phyloP scores from a whole-genome alignment of 2,113 vertebrate species.

The Cettia cetti region DNA sequence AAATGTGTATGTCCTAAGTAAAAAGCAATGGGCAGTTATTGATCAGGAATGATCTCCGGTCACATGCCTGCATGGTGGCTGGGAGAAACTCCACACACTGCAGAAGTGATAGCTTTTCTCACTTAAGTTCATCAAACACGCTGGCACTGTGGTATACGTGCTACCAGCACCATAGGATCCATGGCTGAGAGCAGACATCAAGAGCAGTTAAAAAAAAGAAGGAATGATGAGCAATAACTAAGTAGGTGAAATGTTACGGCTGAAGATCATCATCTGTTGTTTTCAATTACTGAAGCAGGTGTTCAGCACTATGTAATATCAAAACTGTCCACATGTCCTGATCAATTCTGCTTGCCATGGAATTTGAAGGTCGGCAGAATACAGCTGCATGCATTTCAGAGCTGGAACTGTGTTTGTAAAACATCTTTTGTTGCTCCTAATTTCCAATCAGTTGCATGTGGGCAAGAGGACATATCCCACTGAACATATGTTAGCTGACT shows the following conservation, averaged over 20 bases:
- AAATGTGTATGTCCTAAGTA: not conserved
- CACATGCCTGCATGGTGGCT: not conserved
- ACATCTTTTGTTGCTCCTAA: not conserved
- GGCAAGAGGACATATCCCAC: not conserved
- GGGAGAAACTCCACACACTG: not conserved
- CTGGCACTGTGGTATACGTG: not conserved
- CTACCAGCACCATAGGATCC: not conserved
- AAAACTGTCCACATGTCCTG: not conserved
- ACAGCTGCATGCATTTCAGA: not conserved
- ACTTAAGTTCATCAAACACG: not conserved
- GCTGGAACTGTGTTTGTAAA: not conserved
- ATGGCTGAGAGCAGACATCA: not conserved
- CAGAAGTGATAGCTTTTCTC: not conserved
- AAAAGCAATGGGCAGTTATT: not conserved
- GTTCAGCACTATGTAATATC: not conserved
- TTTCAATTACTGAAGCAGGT: not conserved
- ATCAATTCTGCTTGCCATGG: not conserved
- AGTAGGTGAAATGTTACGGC: not conserved
- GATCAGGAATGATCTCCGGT: not conserved
- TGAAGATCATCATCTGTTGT: not conserved
- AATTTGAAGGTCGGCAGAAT: not conserved
- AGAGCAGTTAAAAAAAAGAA: not conserved
- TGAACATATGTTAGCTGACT: not conserved
- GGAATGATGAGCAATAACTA: not conserved
- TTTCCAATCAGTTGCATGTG: fast-evolving